Base-by-base conservation (phyloP, 2,797 vertebrate genomes). In the Neosalanx taihuensis region DNA sequence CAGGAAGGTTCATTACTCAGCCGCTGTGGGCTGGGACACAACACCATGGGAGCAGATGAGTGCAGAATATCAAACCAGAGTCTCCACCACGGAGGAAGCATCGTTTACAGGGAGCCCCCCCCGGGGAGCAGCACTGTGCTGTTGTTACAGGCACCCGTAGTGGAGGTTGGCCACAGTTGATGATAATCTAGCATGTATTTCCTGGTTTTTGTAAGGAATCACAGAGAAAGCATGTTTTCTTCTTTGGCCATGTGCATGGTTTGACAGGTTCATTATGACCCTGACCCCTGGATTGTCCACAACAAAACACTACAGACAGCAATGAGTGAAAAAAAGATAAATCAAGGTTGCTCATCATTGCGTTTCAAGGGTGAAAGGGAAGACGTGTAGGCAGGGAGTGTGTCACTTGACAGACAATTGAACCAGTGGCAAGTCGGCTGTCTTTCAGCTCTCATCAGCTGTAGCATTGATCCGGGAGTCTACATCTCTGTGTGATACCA, bases 1-100 rank as follows among this genome's bases (percentile, higher is more conserved):
- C 41, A 58, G 72, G 80, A 76, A 75, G 76, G 80, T 82, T 82
- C 75, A 86, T 86, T 81, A 83, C 80, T 80, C 76, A 75, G 69
- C 61, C 57, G 66, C 77, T 70, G 69, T 59, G 49, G 69, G 72
- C 72, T 60, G 69, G 69, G 71, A 65, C 70, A 72, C 67, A 46
- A 67, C 78, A 71, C 75, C 70, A 76, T 33, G 53, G 67, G 75
- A 78, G 70, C 35, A 69, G 75, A 82, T 74, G 75, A 83, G 72
- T 58, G 72, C 74, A 71, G 78, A 81, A 84, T 84, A 81, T 79
- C 71, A 81, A 76, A 75, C 71, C 68, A 18, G 58, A 46, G 76
- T 67, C 75, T 72, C 79, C 63, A 62, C 67, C 74, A 76, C 46
- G 30, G 73, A 68, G 73, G 76, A 73, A 76, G 73, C 60, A 69